Evolutionary conservation across 2,113 vertebrate species (phyloP), one percentile per base, ranked within the genome.

Genomic region (Colossoma macropomum): DNA sequence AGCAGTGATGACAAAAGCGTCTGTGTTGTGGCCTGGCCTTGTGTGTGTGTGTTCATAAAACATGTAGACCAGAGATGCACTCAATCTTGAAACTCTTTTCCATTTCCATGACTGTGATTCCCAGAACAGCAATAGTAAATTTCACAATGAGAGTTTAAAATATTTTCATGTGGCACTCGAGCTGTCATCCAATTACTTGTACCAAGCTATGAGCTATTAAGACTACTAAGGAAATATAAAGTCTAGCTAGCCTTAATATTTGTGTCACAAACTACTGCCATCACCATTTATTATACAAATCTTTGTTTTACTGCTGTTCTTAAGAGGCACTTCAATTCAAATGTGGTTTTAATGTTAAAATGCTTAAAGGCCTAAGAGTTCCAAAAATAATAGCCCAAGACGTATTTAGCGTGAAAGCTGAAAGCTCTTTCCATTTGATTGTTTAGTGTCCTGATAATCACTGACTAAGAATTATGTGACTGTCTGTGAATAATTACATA

Each of bases 1-100:
- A 71, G 66, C 69, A 19, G 32, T 72, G 62, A 85, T 81, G 73
- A 85, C 56, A 72, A 78, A 73, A 74, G 19, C 76, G 48, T 79
- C 28, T 79, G 76, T 38, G 60, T 30, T 75, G 30, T 28, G 54
- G 52, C 30, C 80, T 60, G 69, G 62, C 25, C 19, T 65, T 68
- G 50, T 34, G 48, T 52, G 28, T 52, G 28, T 50, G 30, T 52
- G 27, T 48, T 52, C 10, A 32, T 59, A 32, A 38, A 59, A 59
- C 66, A 60, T 60, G 41, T 13, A 54, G 1, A 21, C 45, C 56
- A 25, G 6, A 54, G 52, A 38, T 34, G 21, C 27, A 38, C 41
- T 62, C 28, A 62, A 21, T 34, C 23, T 70, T 60, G 23, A 10
- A n/a, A 34, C 25, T 69, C 38, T 60, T 13, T 72, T 80, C 50